phyloP scores from a whole-genome alignment of 2,888 invertebrate species.

The Megalurothrips usitatus region DNA sequence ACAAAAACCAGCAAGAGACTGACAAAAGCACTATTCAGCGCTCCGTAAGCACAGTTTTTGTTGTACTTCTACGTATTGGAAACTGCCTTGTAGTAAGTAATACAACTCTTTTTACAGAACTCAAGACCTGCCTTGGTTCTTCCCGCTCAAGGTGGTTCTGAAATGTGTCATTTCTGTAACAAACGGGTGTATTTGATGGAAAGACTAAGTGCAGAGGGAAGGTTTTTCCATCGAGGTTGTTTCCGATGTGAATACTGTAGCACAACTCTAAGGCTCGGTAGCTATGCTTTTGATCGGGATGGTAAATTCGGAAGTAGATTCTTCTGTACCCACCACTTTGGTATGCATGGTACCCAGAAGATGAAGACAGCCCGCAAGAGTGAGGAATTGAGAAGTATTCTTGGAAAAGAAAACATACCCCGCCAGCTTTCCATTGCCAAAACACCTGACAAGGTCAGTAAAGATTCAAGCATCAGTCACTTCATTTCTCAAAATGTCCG shows the following conservation, averaged over 20 bases:
- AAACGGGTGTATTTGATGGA: conserved; percentile 93
- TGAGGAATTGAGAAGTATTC: conserved; percentile 33
- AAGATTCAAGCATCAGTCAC: not conserved
- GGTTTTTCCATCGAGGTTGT: conserved; percentile 87
- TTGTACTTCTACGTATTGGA: not conserved
- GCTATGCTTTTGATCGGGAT: conserved; percentile 65
- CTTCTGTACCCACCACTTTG: conserved; percentile 72
- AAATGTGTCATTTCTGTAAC: conserved; percentile 82
- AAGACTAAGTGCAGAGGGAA: conserved; percentile 80
- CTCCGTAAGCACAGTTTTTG: conserved; percentile 49
- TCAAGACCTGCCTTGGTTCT: conserved; percentile 57
- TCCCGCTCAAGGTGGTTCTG: conserved; percentile 63
- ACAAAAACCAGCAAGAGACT: conserved; percentile 52
- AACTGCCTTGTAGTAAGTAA: not conserved
- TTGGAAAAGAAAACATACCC: conserved; percentile 47
- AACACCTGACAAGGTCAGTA: conserved; percentile 49
- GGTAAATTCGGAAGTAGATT: conserved; percentile 63
- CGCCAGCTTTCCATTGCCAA: conserved; percentile 45
- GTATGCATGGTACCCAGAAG: conserved; percentile 53
- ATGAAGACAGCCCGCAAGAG: conserved; percentile 38
- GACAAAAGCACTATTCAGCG: conserved; percentile 49
- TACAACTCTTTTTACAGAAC: conserved; percentile 46
- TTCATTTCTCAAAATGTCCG: conserved; percentile 9
- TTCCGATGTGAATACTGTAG: conserved; percentile 92
- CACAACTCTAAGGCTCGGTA: conserved; percentile 73